Conservation (phyloP, 2,113 vertebrate genomes). For the Charina bottae region DNA sequence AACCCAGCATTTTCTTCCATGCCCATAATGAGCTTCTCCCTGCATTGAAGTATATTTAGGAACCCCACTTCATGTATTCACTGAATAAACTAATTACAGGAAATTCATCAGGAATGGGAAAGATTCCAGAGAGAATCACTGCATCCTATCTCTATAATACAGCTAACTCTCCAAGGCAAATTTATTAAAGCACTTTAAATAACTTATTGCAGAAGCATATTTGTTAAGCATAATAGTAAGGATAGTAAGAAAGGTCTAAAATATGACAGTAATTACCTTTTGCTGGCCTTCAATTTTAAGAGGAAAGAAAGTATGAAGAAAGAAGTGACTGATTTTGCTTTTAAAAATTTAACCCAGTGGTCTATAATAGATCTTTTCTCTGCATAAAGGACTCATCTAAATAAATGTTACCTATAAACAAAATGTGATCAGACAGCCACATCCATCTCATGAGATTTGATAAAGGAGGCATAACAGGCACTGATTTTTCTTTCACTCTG, state of each 20-base stretch:
- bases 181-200: background rate
- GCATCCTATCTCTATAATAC: background rate
- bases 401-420: conserved; percentile 3
- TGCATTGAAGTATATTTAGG: background rate
- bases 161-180: background rate
- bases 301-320: background rate
- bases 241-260: background rate
- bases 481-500: background rate
- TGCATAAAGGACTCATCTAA: conserved; percentile 22
- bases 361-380: background rate
- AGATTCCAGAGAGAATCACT: background rate
- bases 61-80: conserved; percentile 5
- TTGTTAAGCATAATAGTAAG: background rate
- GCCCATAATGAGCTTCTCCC: background rate
- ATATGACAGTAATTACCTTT: background rate
- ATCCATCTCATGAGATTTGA: conserved; percentile 6
- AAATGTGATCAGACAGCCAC: conserved; percentile 19
- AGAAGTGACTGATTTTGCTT: background rate
- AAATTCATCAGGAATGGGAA: conserved; percentile 1
- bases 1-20: background rate
- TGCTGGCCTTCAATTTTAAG: background rate
- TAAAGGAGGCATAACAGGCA: background rate
- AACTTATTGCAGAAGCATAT: background rate
- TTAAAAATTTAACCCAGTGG: background rate
- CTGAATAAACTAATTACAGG: background rate